A percentile compares a stretch with the other conserved stretches of the same genome.
Evolutionary conservation across 2,888 invertebrate species (phyloP).

Genomic region (Barypeithes pellucidus): DNA sequence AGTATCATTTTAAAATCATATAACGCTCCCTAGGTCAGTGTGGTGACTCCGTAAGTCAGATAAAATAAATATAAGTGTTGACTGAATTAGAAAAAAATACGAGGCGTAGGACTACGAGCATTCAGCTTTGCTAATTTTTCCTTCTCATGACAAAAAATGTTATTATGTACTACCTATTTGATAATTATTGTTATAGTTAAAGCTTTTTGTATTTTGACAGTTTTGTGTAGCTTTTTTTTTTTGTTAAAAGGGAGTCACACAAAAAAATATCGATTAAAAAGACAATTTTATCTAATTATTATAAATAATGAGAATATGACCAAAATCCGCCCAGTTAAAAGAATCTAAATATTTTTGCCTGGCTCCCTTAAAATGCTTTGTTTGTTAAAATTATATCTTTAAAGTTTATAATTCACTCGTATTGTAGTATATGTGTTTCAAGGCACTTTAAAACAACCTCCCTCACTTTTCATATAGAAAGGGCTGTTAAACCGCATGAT

Average conservation of each 20-base stretch:
- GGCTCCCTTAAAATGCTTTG: neutral
- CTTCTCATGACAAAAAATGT: neutral
- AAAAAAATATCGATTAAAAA: neutral
- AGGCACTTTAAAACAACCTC: neutral
- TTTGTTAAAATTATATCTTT: neutral
- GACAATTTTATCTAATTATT: neutral
- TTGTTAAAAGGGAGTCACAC: constrained; percentile 12
- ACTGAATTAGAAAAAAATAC: no score
- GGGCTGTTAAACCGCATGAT: neutral
- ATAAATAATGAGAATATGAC: neutral
- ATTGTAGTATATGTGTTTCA: neutral
- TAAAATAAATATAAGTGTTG: no score
- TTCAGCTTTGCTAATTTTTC: neutral
- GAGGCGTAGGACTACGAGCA: no score
- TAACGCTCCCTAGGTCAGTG: no score
- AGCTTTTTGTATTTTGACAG: constrained; percentile 17
- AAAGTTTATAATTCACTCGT: neutral
- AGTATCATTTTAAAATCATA: neutral
- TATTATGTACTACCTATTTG: no score
- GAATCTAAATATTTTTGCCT: neutral
- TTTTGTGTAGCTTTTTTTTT: constrained; percentile 5
- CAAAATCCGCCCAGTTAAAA: constrained; percentile 11
- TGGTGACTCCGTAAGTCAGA: no score
- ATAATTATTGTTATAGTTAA: neutral
- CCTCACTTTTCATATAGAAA: neutral